A percentile compares a stretch with the other conserved stretches of the same genome.
These are phyloP conservation scores for Ommatoiulus sabulosus DNA, from an alignment of 2,888 invertebrate genomes.

Conservation along the genomic window DNA sequence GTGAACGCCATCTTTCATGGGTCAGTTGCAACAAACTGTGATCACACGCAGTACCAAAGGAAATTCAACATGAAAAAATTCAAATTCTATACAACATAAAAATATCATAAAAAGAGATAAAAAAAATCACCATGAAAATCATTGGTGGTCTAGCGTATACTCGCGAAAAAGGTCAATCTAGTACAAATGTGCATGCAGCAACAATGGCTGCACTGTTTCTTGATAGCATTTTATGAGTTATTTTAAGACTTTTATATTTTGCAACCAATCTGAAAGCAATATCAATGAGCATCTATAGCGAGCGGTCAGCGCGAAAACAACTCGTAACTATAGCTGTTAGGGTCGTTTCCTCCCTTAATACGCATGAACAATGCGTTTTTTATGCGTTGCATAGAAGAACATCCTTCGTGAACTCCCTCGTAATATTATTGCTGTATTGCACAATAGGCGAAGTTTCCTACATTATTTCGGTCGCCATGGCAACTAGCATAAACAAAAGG, in stretches of 20 bases:
- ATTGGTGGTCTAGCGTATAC: no score
- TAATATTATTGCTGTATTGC: constrained; percentile 1
- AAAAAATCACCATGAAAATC: no score
- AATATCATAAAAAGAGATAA: no score
- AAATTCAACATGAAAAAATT: no score
- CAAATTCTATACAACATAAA: no score
- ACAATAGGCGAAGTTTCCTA: background rate
- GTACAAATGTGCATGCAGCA: no score
- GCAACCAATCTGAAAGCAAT: background rate
- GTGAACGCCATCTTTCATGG: no score
- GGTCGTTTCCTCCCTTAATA: constrained; percentile 14
- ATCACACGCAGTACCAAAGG: no score
- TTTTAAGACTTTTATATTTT: background rate
- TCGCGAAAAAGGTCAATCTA: no score
- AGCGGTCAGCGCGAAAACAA: background rate
- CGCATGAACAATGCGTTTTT: background rate
- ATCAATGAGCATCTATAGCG: background rate
- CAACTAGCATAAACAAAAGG: background rate
- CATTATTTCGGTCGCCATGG: constrained; percentile 11
- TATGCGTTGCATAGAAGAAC: background rate
- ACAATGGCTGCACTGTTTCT: background rate
- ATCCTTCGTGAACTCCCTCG: constrained; percentile 1
- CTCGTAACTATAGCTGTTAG: background rate
- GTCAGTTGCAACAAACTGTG: no score
- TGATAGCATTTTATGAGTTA: background rate